Evolutionary conservation across 1,140 invertebrate species (phyloP).

Genomic region (Magallana ariakensis): DNA sequence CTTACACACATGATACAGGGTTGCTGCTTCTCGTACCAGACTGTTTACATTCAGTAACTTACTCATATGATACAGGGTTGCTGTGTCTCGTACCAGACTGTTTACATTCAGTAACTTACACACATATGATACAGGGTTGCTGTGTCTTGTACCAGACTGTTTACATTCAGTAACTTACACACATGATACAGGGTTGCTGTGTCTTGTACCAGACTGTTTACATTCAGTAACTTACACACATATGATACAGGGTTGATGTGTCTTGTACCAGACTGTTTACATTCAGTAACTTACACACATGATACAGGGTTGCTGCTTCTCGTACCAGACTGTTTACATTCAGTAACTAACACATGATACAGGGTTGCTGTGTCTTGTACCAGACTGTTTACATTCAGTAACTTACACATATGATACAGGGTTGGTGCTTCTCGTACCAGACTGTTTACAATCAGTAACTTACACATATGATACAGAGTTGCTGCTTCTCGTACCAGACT

Average conservation of each 20-base stretch:
- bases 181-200: conserved; percentile 71
- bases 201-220: conserved; percentile 73
- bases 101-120: conserved; percentile 64
- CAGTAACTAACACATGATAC: conserved; percentile 64
- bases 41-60: too few relatives aligned
- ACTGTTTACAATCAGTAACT: too few relatives aligned
- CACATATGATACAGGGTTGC: conserved; percentile 73
- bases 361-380: conserved; percentile 73
- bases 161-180: conserved; percentile 66
- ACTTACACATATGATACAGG: conserved; percentile 70
- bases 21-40: conserved; percentile 72
- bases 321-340: too few relatives aligned
- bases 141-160: conserved; percentile 70
- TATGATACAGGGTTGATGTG: conserved; percentile 71
- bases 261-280: conserved; percentile 74
- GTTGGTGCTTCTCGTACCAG: conserved; percentile 73
- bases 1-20: conserved; percentile 71
- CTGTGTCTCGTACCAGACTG: conserved; percentile 69
- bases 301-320: conserved; percentile 71
- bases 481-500: conserved; percentile 71
- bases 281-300: conserved; percentile 65
- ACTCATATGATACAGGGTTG: conserved; percentile 73
- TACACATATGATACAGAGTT: conserved; percentile 72
- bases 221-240: conserved; percentile 65
- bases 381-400: too few relatives aligned